phyloP scores from a whole-genome alignment of 1,140 invertebrate genomes.

The Formica selysi region DNA sequence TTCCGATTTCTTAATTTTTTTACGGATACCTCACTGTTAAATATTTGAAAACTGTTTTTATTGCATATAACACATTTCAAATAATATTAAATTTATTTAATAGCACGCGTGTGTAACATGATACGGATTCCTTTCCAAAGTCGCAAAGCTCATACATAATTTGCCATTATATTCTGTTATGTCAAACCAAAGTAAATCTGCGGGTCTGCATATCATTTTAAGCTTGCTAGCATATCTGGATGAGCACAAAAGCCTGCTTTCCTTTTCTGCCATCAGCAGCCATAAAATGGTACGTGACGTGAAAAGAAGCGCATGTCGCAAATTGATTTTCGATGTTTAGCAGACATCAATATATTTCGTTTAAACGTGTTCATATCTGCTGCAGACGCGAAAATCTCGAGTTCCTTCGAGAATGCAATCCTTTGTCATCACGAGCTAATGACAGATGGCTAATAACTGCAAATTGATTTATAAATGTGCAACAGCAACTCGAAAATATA shows the following conservation, averaged over 20 bases:
- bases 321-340: conserved; percentile 66
- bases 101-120: no score
- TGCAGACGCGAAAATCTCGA: conserved; percentile 29
- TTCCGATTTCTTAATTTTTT: background rate
- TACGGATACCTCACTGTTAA: background rate
- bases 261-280: conserved; percentile 4
- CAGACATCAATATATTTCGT: conserved; percentile 20
- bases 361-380: conserved; percentile 36
- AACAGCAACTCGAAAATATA: no score
- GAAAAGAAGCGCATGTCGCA: conserved; percentile 49
- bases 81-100: conserved; percentile 16
- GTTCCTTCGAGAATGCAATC: background rate
- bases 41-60: conserved; percentile 1
- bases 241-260: background rate
- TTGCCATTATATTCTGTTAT: background rate
- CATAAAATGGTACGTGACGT: conserved; percentile 42
- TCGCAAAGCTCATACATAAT: background rate
- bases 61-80: background rate
- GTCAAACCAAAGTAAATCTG: background rate
- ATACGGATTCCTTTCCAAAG: background rate
- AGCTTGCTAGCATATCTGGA: background rate
- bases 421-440: background rate
- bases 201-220: conserved; percentile 27
- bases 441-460: background rate
- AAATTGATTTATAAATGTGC: background rate